phyloP scores from a whole-genome alignment of 2,797 vertebrate species.

The Channa striata region DNA sequence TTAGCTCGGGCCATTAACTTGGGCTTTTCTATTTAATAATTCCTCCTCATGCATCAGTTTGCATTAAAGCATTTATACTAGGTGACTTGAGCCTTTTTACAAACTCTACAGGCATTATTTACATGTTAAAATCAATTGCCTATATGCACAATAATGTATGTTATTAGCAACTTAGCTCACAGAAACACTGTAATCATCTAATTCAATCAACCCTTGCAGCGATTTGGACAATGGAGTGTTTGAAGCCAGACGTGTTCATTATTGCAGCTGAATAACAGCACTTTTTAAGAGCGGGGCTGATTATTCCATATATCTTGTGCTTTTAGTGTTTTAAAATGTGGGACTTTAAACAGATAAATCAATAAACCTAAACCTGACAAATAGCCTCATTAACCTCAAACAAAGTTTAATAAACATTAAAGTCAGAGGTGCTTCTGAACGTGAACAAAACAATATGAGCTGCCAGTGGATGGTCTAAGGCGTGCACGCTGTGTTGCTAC shows the following conservation, averaged over 20 bases:
- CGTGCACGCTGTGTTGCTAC: constrained; percentile 34
- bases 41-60: constrained; percentile 1
- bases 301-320: too few species aligned
- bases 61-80: neutral
- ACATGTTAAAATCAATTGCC: constrained; percentile 32
- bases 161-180: constrained; percentile 22
- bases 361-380: constrained; percentile 18
- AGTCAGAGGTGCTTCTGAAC: constrained; percentile 8
- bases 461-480: constrained; percentile 9
- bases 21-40: constrained; percentile 15
- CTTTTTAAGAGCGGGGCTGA: neutral
- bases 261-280: constrained; percentile 38
- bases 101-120: constrained; percentile 11
- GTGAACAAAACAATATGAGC: constrained; percentile 15
- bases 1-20: constrained; percentile 4
- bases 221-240: constrained; percentile 40
- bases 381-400: constrained; percentile 18
- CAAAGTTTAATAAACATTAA: constrained; percentile 29
- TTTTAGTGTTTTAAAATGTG: too few species aligned
- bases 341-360: constrained; percentile 14
- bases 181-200: constrained; percentile 30
- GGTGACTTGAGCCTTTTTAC: constrained; percentile 9
- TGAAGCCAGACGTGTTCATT: constrained; percentile 9
- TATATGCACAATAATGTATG: neutral
- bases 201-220: constrained; percentile 25